Percentiles rank a stretch among this genome's conserved stretches.
Evolutionary conservation across 2,113 vertebrate genomes (phyloP).

Genomic region (Cercopithecus mona): DNA sequence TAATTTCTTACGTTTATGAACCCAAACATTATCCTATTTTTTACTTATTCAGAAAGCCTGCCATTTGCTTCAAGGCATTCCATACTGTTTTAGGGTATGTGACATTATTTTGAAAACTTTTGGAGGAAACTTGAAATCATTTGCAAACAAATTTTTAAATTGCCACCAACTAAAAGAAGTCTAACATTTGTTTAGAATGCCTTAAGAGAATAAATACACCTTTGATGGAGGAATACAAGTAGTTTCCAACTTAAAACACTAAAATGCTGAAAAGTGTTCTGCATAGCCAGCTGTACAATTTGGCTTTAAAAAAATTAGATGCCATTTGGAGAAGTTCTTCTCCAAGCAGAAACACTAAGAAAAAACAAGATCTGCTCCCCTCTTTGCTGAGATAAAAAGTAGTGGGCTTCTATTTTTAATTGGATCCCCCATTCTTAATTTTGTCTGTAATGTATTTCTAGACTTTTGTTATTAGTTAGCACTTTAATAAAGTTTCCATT

Average conservation of each 20-base stretch:
- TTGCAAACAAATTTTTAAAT: constrained; percentile 36
- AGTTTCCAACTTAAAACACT: constrained; percentile 1
- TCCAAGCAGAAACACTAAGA: constrained; percentile 30
- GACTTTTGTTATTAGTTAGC: constrained; percentile 31
- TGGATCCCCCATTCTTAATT: background rate
- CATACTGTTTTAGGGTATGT: background rate
- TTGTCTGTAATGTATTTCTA: background rate
- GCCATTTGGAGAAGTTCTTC: constrained; percentile 6
- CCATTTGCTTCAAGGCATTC: constrained; percentile 32
- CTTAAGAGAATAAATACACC: background rate
- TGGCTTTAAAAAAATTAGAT: constrained; percentile 37
- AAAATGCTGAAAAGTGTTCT: constrained; percentile 27
- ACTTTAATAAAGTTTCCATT: constrained; percentile 16
- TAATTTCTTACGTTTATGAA: constrained; percentile 20
- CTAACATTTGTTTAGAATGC: background rate
- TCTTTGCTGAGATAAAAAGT: too few species aligned
- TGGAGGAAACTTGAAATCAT: constrained; percentile 10
- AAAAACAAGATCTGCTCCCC: background rate
- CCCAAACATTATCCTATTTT: constrained; percentile 7
- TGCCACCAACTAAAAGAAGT: background rate
- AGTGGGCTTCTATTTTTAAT: too few species aligned
- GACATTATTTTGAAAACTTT: constrained; percentile 33
- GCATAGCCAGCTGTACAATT: background rate
- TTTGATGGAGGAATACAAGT: background rate
- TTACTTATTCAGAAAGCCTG: constrained; percentile 45